phyloP scores from a whole-genome alignment of 2,797 vertebrate species.

The Pseudochirops cupreus region DNA sequence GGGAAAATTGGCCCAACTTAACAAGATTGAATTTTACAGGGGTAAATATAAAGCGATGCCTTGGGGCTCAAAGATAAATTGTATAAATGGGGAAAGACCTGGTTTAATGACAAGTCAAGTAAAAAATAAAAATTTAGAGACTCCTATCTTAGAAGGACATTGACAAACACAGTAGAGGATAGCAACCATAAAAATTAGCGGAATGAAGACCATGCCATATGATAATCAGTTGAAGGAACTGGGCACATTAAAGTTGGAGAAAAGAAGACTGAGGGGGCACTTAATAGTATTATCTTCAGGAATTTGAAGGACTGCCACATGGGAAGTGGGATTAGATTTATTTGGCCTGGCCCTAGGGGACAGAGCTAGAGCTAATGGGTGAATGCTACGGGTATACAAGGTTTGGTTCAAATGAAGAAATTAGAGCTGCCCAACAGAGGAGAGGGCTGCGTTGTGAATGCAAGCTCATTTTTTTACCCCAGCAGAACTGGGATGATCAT shows the following conservation, averaged over 20 bases:
- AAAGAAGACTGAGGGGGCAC: not conserved
- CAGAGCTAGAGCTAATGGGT: not conserved
- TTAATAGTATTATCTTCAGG: not conserved
- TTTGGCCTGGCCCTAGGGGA: not conserved
- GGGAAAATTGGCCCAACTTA: no score
- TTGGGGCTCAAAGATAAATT: not conserved
- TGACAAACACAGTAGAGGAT: not conserved
- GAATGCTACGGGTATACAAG: not conserved
- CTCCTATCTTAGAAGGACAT: not conserved
- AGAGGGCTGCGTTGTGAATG: not conserved
- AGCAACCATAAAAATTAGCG: not conserved
- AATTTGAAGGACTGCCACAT: not conserved
- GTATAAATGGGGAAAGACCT: not conserved
- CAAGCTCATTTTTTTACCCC: not conserved
- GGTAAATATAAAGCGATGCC: not conserved
- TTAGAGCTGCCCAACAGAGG: not conserved
- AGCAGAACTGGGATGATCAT: not conserved
- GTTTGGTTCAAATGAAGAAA: not conserved
- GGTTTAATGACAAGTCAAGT: not conserved
- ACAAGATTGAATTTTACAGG: no score
- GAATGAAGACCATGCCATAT: not conserved
- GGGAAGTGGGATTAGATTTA: not conserved
- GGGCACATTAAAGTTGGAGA: not conserved
- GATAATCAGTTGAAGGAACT: not conserved
- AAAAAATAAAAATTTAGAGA: not conserved